Evolutionary conservation across 2,113 vertebrate genomes (phyloP).

Genomic region (Dendrocopos noguchii): DNA sequence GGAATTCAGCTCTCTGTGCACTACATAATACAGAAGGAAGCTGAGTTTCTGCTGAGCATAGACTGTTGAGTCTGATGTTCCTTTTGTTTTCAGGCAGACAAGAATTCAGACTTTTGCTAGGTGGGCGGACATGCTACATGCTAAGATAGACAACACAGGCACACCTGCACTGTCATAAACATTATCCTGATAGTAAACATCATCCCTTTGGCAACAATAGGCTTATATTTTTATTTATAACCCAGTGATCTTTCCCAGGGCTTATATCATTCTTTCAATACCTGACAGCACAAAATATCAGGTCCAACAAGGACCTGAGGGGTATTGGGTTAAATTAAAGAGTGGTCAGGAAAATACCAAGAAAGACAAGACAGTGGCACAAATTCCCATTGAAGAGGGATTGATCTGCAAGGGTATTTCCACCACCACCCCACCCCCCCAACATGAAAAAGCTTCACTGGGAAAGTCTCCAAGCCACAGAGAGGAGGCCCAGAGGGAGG

Average conservation of each 20-base stretch:
- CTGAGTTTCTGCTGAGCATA: background rate
- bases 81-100: background rate
- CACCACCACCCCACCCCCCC: background rate
- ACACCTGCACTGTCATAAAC: background rate
- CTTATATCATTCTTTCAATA: background rate
- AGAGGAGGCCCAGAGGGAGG: slow-evolving; percentile 16
- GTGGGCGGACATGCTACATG: background rate
- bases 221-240: background rate
- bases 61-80: background rate
- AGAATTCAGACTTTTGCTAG: background rate
- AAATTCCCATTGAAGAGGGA: background rate
- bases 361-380: background rate
- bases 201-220: background rate
- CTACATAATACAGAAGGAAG: background rate
- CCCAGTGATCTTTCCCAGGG: background rate
- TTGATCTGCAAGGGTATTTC: background rate
- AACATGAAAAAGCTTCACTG: slow-evolving; percentile 41
- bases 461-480: slow-evolving; percentile 43
- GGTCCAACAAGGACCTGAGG: background rate
- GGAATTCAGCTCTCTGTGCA: background rate
- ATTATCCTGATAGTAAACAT: background rate
- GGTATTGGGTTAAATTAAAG: background rate
- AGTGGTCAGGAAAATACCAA: background rate
- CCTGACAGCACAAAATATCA: background rate
- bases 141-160: background rate